phyloP scores from a whole-genome alignment of 2,888 invertebrate species.

The Euzophera pinguis region DNA sequence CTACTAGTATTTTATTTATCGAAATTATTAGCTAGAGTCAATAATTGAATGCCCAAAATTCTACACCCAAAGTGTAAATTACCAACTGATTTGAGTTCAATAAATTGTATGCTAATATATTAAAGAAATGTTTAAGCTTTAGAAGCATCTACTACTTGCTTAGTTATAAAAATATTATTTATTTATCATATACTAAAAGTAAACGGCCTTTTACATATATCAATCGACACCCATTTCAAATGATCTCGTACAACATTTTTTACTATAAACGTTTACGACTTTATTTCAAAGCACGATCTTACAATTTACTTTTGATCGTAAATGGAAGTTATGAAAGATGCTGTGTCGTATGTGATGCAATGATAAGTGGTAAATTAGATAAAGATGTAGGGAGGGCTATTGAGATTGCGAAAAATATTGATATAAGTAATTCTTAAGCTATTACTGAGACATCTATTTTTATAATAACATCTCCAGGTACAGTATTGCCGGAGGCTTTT shows the following conservation, averaged over 20 bases:
- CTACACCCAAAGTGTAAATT: too few relatives aligned
- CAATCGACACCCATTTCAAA: not conserved
- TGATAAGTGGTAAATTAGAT: not conserved
- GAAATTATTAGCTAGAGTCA: too few relatives aligned
- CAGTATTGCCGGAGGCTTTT: not conserved
- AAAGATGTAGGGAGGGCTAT: not conserved
- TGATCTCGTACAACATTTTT: not conserved
- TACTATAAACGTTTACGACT: not conserved
- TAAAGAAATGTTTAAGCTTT: too few relatives aligned
- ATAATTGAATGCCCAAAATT: too few relatives aligned
- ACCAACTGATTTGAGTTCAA: too few relatives aligned
- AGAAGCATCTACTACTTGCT: too few relatives aligned
- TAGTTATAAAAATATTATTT: too few relatives aligned
- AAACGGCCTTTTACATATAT: not conserved
- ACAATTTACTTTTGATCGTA: slow-evolving; percentile 3
- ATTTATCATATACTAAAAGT: too few relatives aligned
- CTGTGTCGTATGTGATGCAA: not conserved
- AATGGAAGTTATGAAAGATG: slow-evolving; percentile 1
- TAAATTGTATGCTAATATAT: too few relatives aligned
- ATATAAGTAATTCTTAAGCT: not conserved
- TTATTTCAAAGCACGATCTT: not conserved
- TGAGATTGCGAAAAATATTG: not conserved
- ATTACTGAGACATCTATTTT: not conserved
- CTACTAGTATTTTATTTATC: too few relatives aligned
- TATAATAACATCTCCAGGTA: not conserved